These are phyloP conservation scores for Mechanitis mazaeus DNA, from an alignment of 2,888 invertebrate species.

Conservation along the genomic window DNA sequence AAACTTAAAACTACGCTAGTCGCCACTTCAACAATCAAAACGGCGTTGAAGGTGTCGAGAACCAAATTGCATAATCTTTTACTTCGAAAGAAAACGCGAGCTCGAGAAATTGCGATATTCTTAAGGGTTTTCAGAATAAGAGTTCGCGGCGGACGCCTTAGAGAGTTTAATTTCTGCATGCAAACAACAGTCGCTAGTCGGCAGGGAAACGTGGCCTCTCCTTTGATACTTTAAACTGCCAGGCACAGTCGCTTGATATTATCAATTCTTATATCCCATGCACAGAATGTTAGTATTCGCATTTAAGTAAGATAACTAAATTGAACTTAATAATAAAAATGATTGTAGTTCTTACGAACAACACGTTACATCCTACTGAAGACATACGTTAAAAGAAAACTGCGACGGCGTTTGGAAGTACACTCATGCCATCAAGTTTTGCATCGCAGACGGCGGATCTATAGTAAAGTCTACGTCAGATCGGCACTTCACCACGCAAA, in stretches of 20 bases:
- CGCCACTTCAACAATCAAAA: slow-evolving; percentile 9
- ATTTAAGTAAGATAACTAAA: no score
- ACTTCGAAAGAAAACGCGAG: slow-evolving; percentile 22
- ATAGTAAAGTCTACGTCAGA: slow-evolving; percentile 28
- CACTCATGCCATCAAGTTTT: slow-evolving; percentile 15
- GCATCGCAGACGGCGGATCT: slow-evolving; percentile 11
- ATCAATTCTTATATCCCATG: slow-evolving; percentile 8
- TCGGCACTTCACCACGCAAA: slow-evolving; percentile 24
- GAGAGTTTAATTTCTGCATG: slow-evolving; percentile 55
- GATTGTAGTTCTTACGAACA: no score
- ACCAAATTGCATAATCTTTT: slow-evolving; percentile 22
- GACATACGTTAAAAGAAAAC: no score
- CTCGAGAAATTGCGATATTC: slow-evolving; percentile 25
- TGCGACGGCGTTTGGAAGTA: slow-evolving; percentile 11
- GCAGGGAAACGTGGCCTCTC: slow-evolving; percentile 22
- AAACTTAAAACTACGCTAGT: background rate
- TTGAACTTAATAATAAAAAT: no score
- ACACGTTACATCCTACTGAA: no score
- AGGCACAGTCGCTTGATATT: slow-evolving; percentile 13
- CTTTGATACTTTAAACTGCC: slow-evolving; percentile 25
- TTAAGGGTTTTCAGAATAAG: slow-evolving; percentile 42
- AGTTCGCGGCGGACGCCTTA: slow-evolving; percentile 31
- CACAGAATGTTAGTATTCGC: no score
- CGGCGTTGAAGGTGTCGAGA: slow-evolving; percentile 6
- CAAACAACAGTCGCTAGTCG: slow-evolving; percentile 45